Evolutionary conservation across 2,797 vertebrate species (phyloP).

Genomic region (Psittacula derbiana): DNA sequence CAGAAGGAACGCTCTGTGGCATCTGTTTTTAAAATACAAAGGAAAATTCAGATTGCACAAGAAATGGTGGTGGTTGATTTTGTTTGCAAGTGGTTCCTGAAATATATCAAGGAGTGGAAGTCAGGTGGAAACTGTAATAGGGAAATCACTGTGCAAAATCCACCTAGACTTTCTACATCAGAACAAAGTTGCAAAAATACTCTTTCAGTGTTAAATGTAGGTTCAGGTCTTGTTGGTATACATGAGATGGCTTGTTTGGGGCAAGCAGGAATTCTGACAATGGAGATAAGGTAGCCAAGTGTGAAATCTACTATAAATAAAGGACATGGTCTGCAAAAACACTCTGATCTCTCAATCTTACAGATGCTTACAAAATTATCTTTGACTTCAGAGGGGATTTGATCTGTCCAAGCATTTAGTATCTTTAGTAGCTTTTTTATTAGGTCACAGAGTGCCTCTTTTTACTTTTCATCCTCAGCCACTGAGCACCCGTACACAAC

Average conservation of each 20-base stretch:
- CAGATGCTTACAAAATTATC: neutral
- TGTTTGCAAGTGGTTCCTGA: neutral
- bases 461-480: neutral
- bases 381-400: neutral
- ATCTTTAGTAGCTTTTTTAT: neutral
- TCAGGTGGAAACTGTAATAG: neutral
- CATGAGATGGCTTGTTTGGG: neutral
- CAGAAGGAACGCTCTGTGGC: neutral
- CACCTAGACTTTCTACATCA: neutral
- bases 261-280: constrained; percentile 3
- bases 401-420: neutral
- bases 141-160: neutral
- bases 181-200: neutral
- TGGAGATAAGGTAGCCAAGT: neutral
- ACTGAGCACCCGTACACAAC: neutral
- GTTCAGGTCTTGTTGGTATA: neutral
- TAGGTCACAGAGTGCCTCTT: neutral
- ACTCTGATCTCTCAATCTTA: neutral
- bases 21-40: neutral
- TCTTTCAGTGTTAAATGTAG: neutral
- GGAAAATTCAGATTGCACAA: neutral
- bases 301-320: constrained; percentile 11
- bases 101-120: neutral
- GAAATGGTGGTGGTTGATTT: neutral
- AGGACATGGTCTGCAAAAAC: neutral